Conservation (phyloP, 2,113 vertebrate species). For the Toxotes jaculatrix region DNA sequence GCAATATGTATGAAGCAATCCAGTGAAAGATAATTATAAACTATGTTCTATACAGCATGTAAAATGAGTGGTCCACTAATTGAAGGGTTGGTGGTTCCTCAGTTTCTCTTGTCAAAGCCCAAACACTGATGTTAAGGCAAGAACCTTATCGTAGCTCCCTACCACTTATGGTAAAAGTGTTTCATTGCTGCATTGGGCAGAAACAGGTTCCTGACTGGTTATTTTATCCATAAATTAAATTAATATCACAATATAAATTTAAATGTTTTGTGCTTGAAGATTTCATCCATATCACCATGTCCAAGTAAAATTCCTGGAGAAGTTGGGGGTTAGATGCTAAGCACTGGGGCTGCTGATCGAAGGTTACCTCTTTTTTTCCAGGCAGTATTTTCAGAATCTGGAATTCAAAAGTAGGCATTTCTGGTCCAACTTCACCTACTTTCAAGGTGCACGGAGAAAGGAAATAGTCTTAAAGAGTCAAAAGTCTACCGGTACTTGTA, state of each 20-base stretch:
- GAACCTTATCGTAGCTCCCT: background rate
- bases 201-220: background rate
- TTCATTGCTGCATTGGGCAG: background rate
- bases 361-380: background rate
- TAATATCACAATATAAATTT: background rate
- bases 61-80: background rate
- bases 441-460: background rate
- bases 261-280: background rate
- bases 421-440: background rate
- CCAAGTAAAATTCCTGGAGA: too few relatives aligned
- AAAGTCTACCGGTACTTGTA: conserved; percentile 8
- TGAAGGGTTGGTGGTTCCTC: background rate
- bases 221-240: too few relatives aligned
- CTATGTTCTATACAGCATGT: background rate
- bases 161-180: background rate
- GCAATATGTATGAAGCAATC: background rate
- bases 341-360: background rate
- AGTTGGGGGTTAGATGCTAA: background rate
- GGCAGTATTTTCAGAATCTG: background rate
- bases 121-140: too few relatives aligned
- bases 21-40: background rate
- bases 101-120: background rate
- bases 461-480: background rate
- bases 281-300: background rate
- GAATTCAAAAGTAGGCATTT: background rate